phyloP scores from a whole-genome alignment of 2,888 invertebrate genomes.

The Mythimna pallens region DNA sequence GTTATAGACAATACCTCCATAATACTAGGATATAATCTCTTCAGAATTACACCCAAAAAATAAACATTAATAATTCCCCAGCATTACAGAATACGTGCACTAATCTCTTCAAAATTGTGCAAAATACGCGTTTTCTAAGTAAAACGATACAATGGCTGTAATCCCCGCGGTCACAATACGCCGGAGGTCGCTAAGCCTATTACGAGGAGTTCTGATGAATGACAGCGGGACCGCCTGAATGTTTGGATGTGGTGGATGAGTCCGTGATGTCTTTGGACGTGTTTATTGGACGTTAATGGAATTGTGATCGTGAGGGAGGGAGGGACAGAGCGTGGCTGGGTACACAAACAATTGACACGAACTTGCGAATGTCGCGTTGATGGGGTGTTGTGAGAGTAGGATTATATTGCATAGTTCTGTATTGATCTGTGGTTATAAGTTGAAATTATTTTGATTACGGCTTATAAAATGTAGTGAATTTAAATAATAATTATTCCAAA shows the following conservation, averaged over 20 bases:
- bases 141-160: conserved; percentile 57
- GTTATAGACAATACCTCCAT: no score
- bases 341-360: conserved; percentile 31
- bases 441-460: not conserved
- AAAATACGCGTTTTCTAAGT: conserved; percentile 63
- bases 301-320: conserved; percentile 29
- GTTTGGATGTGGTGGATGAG: conserved; percentile 39
- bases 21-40: conserved; percentile 13
- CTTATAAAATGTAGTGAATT: no score
- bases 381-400: not conserved
- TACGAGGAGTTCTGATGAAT: conserved; percentile 32
- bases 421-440: not conserved
- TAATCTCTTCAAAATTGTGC: conserved; percentile 58
- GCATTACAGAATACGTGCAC: conserved; percentile 52
- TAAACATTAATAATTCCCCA: conserved; percentile 7
- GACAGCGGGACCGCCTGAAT: conserved; percentile 23
- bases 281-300: conserved; percentile 35
- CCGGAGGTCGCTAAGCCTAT: conserved; percentile 58
- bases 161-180: conserved; percentile 41
- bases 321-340: conserved; percentile 9
- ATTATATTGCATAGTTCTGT: not conserved
- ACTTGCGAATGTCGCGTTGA: not conserved
- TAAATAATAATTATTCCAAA: no score
- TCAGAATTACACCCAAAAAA: conserved; percentile 5
- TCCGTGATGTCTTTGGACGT: conserved; percentile 28